These are phyloP conservation scores for Sarcoramphus papa DNA, from an alignment of 2,797 vertebrate species.

Conservation along the genomic window DNA sequence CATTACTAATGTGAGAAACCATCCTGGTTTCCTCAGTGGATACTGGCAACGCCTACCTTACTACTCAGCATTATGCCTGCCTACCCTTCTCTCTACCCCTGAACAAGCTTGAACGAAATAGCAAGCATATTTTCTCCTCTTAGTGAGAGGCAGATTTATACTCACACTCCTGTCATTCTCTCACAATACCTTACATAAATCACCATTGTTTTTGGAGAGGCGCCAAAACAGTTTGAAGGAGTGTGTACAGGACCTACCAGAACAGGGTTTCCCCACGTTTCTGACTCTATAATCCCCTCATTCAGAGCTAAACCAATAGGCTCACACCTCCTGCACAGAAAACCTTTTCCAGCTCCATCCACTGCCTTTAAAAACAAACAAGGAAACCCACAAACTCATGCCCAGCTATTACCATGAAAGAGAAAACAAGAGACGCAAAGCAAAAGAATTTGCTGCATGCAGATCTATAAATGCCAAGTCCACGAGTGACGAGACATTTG, in stretches of 20 bases:
- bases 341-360: background rate
- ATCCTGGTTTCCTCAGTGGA: background rate
- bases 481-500: background rate
- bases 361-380: conserved; percentile 36
- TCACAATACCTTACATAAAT: conserved; percentile 7
- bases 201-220: background rate
- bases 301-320: background rate
- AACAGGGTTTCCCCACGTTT: background rate
- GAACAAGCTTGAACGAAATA: background rate
- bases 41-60: background rate
- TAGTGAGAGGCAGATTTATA: background rate
- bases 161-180: background rate
- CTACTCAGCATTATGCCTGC: background rate
- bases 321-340: background rate
- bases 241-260: background rate
- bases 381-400: conserved; percentile 29
- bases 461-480: background rate
- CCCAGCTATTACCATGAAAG: background rate
- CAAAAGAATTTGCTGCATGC: background rate
- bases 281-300: background rate
- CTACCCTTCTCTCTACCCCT: background rate
- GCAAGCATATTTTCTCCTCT: background rate
- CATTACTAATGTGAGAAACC: background rate
- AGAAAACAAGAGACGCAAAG: conserved; percentile 37
- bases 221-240: background rate